Percentiles rank a stretch among this genome's conserved stretches.
These are phyloP conservation scores for Prionailurus bengalensis DNA, from an alignment of 2,113 vertebrate genomes.

Conservation along the genomic window DNA sequence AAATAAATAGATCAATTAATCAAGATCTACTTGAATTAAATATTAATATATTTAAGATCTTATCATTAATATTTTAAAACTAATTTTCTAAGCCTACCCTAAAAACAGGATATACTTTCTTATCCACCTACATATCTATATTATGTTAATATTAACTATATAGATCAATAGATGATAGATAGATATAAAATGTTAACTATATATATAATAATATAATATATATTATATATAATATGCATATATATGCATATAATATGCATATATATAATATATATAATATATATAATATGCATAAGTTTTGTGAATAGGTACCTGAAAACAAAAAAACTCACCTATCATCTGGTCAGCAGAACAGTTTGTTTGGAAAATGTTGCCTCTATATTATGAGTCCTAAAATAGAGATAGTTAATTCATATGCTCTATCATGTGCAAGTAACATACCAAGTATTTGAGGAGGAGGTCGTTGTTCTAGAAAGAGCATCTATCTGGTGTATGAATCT, in stretches of 20 bases:
- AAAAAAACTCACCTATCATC: background rate
- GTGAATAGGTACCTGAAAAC: background rate
- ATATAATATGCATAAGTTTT: background rate
- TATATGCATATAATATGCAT: too few relatives aligned
- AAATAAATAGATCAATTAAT: background rate
- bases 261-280: too few relatives aligned
- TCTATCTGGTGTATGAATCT: background rate
- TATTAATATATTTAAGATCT: background rate
- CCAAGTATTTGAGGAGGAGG: background rate
- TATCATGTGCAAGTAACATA: background rate
- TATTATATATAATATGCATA: too few relatives aligned
- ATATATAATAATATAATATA: too few relatives aligned
- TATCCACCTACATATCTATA: background rate
- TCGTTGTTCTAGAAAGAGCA: background rate
- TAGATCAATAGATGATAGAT: too few relatives aligned
- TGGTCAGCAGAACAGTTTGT: background rate
- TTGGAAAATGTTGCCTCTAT: background rate
- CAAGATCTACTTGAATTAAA: background rate
- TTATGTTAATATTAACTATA: background rate
- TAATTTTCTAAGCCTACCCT: constrained; percentile 8
- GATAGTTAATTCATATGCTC: background rate
- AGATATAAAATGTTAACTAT: too few relatives aligned
- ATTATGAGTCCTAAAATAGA: background rate
- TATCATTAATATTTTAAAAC: background rate
- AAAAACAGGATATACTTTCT: background rate